phyloP scores from a whole-genome alignment of 2,113 vertebrate genomes.

The Ia io region DNA sequence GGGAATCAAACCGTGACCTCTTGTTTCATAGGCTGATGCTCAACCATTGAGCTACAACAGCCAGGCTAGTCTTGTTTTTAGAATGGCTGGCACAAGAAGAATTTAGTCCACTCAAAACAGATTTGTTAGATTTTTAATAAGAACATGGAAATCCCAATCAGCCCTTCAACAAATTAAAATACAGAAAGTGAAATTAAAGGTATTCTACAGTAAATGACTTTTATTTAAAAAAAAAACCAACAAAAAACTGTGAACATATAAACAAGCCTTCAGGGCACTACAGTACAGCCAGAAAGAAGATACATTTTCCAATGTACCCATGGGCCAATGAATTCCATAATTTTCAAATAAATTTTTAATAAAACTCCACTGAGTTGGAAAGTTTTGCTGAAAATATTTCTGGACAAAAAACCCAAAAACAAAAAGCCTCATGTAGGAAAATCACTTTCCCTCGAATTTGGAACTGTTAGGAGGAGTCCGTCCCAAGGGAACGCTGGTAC shows the following conservation, averaged over 20 bases:
- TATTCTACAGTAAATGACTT: slow-evolving; percentile 89
- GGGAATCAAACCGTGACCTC: too few species aligned
- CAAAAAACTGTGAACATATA: slow-evolving; percentile 87
- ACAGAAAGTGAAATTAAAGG: slow-evolving; percentile 82
- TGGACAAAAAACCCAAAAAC: slow-evolving; percentile 78
- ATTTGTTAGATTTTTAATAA: slow-evolving; percentile 83
- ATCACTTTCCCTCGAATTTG: slow-evolving; percentile 78
- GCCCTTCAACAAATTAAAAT: slow-evolving; percentile 82
- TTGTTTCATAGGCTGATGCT: too few species aligned
- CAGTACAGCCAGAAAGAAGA: slow-evolving; percentile 86
- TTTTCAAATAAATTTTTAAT: slow-evolving; percentile 84
- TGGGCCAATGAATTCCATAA: slow-evolving; percentile 82
- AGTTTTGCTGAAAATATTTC: slow-evolving; percentile 85
- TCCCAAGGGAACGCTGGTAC: slow-evolving; percentile 80
- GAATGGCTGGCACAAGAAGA: slow-evolving; percentile 52
- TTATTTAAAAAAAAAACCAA: slow-evolving; percentile 80
- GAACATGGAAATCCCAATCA: slow-evolving; percentile 83
- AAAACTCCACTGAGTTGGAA: slow-evolving; percentile 84
- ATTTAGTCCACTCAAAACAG: slow-evolving; percentile 69
- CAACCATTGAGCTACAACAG: too few species aligned
- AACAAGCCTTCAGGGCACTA: slow-evolving; percentile 89
- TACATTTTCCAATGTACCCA: slow-evolving; percentile 83
- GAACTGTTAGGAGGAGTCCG: slow-evolving; percentile 76
- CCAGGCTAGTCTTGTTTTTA: not conserved
- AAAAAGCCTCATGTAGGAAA: slow-evolving; percentile 78